Percentiles rank a stretch among this genome's conserved stretches.
Evolutionary conservation across 2,797 vertebrate species (phyloP).

Genomic region (Telmatherina bonti): DNA sequence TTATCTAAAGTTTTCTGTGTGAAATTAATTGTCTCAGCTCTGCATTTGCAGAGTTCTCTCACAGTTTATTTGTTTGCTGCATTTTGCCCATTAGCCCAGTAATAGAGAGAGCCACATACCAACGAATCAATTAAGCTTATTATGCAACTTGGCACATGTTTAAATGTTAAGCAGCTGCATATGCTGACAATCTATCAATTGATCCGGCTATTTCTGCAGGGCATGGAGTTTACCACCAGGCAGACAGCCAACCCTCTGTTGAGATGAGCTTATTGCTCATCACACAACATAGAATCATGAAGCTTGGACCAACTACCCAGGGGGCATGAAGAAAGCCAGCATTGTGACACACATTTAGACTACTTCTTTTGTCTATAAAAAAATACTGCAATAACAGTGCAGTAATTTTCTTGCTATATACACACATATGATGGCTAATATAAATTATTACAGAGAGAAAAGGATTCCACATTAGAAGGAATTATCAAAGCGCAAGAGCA

Average conservation of each 20-base stretch:
- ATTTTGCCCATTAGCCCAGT: constrained; percentile 46
- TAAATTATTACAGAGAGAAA: not conserved
- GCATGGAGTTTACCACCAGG: constrained; percentile 59
- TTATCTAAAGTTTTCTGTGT: not conserved
- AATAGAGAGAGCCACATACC: constrained; percentile 48
- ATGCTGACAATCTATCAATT: constrained; percentile 62
- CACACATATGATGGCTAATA: not conserved
- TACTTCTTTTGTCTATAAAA: not conserved
- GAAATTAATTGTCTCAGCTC: not conserved
- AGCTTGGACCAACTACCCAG: not conserved
- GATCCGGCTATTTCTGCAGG: constrained; percentile 58
- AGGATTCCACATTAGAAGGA: not conserved
- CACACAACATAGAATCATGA: constrained; percentile 20
- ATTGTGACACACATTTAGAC: not conserved
- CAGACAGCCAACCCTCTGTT: constrained; percentile 42
- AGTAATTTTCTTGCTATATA: too few species aligned
- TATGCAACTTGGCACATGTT: constrained; percentile 46
- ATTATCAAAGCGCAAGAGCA: not conserved
- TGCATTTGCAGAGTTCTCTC: constrained; percentile 13
- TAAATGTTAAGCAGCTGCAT: constrained; percentile 47
- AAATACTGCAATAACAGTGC: not conserved
- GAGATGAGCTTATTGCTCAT: constrained; percentile 38
- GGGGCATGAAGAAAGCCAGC: not conserved
- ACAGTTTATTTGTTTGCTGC: constrained; percentile 44
- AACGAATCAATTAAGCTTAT: constrained; percentile 57